Conservation (phyloP, 1,140 invertebrate species). For the Stegodyphus dumicola region DNA sequence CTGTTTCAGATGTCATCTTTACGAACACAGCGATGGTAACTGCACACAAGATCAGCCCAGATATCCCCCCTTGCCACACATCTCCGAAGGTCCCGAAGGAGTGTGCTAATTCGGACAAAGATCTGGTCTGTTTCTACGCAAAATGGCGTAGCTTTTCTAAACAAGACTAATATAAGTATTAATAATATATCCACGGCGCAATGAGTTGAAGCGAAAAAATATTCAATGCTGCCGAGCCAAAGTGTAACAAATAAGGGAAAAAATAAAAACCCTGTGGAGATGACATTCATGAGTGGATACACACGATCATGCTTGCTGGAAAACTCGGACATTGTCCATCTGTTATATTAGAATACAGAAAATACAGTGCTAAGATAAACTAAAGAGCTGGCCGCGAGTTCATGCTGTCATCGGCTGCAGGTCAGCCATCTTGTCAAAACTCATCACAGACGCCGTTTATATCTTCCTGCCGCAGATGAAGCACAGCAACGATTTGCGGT, state of each 20-base stretch:
- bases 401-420: not conserved
- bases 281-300: not conserved
- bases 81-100: constrained; percentile 53
- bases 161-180: not conserved
- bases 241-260: not conserved
- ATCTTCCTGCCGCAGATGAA: not conserved
- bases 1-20: constrained; percentile 56
- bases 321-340: too few species aligned
- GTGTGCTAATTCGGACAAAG: constrained; percentile 39
- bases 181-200: not conserved
- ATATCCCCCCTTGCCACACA: constrained; percentile 52
- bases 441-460: not conserved
- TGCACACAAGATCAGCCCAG: constrained; percentile 45
- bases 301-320: constrained; percentile 40
- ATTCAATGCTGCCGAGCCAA: not conserved
- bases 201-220: not conserved
- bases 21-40: constrained; percentile 60
- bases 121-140: not conserved
- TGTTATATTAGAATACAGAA: too few species aligned
- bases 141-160: not conserved
- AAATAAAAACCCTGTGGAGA: not conserved
- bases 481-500: not conserved
- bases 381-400: not conserved
- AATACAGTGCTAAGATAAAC: not conserved
- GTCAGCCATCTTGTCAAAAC: not conserved